Base-by-base conservation (phyloP, 2,888 invertebrate species). In the Acrobeloides nanus region DNA sequence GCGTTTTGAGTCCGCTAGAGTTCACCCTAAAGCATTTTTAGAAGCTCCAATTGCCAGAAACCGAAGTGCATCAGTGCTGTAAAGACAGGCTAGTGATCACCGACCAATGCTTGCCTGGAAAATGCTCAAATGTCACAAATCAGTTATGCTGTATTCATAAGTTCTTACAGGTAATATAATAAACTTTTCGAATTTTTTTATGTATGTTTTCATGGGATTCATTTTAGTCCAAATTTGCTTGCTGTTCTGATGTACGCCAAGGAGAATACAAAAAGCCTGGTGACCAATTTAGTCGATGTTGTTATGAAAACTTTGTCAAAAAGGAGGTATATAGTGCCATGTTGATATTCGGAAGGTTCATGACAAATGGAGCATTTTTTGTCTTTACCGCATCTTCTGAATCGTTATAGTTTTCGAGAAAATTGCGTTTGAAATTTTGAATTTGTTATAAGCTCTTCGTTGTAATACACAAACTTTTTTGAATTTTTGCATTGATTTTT, bases 131-230 rank as follows among this genome's bases (percentile, higher is more conserved):
- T 25, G 46, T 55, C 12, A 73, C 69, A 0, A 45, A 53, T 1
- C 70, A 68, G 31, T 46, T 74, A 17, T 73, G 73, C 34, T 73
- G 73, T 41, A 65, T 73, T 32, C 73, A 73, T 48, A 70, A 69
- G 40, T 73, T 72, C 48, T 45, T 74, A n/a, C 72, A 72, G 61
- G 69, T 67, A 31, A 4, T 26, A 20, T 48, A 1, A 31, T 23
- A 3, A 17, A n/a, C 43, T 17, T 31, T 18, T 1, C 31, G 17
- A 3, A 8, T 10, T 27, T 26, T 52, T 25, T 18, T 24, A 12
- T 20, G 5, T 15, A 32, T 10, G n/a, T 12, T 31, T 44, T n/a
- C 1, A 25, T 51, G 8, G 5, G 25, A 39, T 2, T 6, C 3
- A 33, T 38, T 37, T 29, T n/a, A 57, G 48, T 39, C 64, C 17